These are phyloP conservation scores for Caenorhabditis sp. DNA, from an alignment of 2,888 invertebrate species.

Conservation along the genomic window DNA sequence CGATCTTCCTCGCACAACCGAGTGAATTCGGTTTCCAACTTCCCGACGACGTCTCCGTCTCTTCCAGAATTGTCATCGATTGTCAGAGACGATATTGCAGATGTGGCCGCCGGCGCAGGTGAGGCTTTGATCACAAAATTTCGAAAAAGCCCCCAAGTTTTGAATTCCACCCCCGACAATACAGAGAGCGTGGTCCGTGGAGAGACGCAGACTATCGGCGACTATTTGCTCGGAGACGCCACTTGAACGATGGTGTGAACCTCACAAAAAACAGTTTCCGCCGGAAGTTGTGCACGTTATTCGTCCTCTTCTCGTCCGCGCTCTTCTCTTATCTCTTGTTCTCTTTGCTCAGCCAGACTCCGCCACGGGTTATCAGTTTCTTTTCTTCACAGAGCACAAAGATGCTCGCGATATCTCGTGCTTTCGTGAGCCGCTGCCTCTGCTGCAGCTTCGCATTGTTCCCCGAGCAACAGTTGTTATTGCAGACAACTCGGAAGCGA, in stretches of 20 bases:
- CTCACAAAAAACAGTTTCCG: conserved; percentile 26
- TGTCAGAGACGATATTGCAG: conserved; percentile 27
- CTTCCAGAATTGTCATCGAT: conserved; percentile 59
- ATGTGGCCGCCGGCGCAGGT: conserved; percentile 6
- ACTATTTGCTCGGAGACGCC: conserved; percentile 23
- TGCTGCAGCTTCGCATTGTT: conserved; percentile 5
- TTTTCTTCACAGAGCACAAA: conserved; percentile 33
- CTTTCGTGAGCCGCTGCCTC: not conserved
- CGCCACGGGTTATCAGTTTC: conserved; percentile 40
- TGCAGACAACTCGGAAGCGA: conserved; percentile 45
- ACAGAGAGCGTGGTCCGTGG: conserved; percentile 1
- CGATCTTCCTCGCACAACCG: conserved; percentile 51
- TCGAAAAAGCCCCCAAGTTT: not conserved
- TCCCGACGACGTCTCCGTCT: conserved; percentile 58
- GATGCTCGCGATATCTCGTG: conserved; percentile 27
- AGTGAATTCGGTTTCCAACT: conserved; percentile 11
- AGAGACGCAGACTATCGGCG: conserved; percentile 2
- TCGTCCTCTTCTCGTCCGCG: not conserved
- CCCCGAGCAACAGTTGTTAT: conserved; percentile 16
- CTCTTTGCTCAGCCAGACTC: conserved; percentile 9
- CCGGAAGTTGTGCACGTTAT: conserved; percentile 4
- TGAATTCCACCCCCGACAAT: not conserved
- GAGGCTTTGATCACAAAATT: no score
- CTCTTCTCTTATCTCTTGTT: conserved; percentile 3
- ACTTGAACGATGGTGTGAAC: conserved; percentile 52